Evolutionary conservation across 2,797 vertebrate species (phyloP).

Genomic region (Alfaro cultratus): DNA sequence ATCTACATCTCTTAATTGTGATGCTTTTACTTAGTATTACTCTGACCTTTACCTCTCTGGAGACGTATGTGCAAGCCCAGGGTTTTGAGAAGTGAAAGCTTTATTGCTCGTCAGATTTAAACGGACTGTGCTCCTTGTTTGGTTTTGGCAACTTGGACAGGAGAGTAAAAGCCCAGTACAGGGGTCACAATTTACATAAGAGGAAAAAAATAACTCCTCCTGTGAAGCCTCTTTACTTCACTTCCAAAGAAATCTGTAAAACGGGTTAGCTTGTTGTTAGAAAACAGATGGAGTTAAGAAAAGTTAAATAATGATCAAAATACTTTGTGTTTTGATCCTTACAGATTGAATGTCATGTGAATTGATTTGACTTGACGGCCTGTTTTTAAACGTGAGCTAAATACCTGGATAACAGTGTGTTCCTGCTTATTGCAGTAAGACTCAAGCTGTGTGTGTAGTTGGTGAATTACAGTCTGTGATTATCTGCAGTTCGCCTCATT

Average conservation of each 20-base stretch:
- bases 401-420: neutral
- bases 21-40: slow-evolving; percentile 7
- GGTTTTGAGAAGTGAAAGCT: slow-evolving; percentile 7
- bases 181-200: slow-evolving; percentile 15
- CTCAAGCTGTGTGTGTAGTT: slow-evolving; percentile 1
- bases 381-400: neutral
- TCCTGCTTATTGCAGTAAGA: neutral
- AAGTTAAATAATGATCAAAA: neutral
- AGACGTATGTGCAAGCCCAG: slow-evolving; percentile 1
- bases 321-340: neutral
- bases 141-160: slow-evolving; percentile 20
- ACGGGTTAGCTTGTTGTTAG: neutral
- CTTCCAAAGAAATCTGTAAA: neutral
- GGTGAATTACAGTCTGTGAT: neutral
- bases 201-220: neutral
- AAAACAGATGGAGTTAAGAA: neutral
- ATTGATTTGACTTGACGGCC: neutral
- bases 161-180: slow-evolving; percentile 14
- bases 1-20: slow-evolving; percentile 23
- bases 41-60: slow-evolving; percentile 9
- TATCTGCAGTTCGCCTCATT: slow-evolving; percentile 1
- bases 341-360: neutral
- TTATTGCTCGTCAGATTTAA: slow-evolving; percentile 12
- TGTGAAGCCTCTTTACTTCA: neutral
- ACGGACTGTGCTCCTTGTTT: slow-evolving; percentile 12